phyloP scores from a whole-genome alignment of 2,797 vertebrate species.

The Champsocephalus esox region DNA sequence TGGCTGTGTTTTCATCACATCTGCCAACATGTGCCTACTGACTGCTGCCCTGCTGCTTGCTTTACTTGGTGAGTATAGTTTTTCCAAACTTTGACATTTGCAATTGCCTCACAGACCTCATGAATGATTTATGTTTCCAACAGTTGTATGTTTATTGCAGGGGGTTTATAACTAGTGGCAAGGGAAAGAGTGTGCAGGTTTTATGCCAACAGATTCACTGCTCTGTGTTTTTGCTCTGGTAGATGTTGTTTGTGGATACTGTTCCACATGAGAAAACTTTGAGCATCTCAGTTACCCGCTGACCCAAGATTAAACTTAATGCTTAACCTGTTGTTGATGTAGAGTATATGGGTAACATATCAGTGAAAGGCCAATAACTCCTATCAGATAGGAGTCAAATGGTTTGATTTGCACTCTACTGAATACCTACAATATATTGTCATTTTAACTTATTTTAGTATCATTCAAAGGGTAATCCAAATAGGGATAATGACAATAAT shows the following conservation, averaged over 20 bases:
- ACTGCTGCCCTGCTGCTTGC: conserved; percentile 63
- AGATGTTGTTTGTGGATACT: background rate
- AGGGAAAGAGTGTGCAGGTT: background rate
- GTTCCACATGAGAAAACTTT: background rate
- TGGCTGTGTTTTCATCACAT: conserved; percentile 26
- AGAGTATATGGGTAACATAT: too few species aligned
- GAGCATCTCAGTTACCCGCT: background rate
- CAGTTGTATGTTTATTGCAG: background rate
- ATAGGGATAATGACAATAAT: background rate
- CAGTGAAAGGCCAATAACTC: too few species aligned
- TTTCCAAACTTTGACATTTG: conserved; percentile 1
- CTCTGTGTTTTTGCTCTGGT: background rate
- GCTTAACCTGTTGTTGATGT: conserved; percentile 1
- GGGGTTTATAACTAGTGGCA: conserved; percentile 8
- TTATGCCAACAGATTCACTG: background rate
- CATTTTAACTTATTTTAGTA: background rate
- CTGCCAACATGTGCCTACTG: conserved; percentile 75
- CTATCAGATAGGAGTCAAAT: background rate
- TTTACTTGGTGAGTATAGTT: conserved; percentile 79
- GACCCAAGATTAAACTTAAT: background rate
- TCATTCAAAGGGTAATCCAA: background rate
- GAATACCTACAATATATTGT: background rate
- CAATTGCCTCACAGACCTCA: too few species aligned
- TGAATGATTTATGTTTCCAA: background rate
- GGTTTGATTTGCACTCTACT: background rate